A percentile compares a stretch with the other conserved stretches of the same genome.
These are phyloP conservation scores for Chelon labrosus DNA, from an alignment of 2,797 vertebrate species.

Conservation along the genomic window DNA sequence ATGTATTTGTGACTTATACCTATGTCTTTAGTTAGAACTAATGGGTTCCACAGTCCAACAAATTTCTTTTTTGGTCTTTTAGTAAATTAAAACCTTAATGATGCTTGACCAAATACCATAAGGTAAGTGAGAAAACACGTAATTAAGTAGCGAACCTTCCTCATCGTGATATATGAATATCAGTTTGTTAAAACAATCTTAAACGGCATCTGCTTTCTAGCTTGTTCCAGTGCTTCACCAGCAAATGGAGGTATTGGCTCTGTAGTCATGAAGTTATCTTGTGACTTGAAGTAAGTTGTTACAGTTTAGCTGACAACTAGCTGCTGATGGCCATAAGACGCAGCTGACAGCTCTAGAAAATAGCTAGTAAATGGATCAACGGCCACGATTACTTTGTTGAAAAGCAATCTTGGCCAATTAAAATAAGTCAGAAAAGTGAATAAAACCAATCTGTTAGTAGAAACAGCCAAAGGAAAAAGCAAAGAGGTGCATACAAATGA, in stretches of 20 bases:
- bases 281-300: neutral
- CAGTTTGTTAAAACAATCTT: constrained; percentile 5
- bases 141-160: constrained; percentile 1
- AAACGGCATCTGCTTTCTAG: neutral
- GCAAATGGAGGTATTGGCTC: constrained; percentile 1
- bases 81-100: neutral
- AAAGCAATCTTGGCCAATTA: neutral
- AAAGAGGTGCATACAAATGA: constrained; percentile 22
- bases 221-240: neutral
- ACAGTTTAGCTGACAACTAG: neutral
- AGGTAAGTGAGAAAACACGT: neutral
- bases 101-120: neutral
- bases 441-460: constrained; percentile 51
- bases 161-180: neutral
- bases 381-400: constrained; percentile 7
- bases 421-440: constrained; percentile 28
- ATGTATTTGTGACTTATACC: too few species aligned
- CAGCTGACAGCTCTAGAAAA: constrained; percentile 2
- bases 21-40: neutral
- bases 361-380: neutral
- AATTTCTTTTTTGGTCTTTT: too few species aligned
- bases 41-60: too few species aligned
- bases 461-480: constrained; percentile 58
- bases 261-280: neutral
- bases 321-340: neutral